These are phyloP conservation scores for Sarcophaga subvicina DNA, from an alignment of 2,888 invertebrate genomes.

Conservation along the genomic window DNA sequence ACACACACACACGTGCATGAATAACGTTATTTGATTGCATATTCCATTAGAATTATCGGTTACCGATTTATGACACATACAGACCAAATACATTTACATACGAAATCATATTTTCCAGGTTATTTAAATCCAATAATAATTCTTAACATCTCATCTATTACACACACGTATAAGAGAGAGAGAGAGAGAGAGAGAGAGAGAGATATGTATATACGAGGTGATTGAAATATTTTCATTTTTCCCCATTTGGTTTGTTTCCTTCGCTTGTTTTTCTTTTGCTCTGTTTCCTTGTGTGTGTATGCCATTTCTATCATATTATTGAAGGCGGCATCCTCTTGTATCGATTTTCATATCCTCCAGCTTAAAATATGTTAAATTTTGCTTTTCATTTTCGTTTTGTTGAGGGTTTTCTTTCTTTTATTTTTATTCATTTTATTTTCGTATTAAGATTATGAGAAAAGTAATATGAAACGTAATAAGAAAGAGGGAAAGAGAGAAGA, in stretches of 20 bases:
- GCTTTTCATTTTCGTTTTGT: neutral
- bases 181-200: neutral
- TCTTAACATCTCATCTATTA: constrained; percentile 24
- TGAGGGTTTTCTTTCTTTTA: neutral
- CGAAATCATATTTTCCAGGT: constrained; percentile 50
- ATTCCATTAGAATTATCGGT: constrained; percentile 49
- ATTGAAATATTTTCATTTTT: constrained; percentile 39
- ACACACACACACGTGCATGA: neutral
- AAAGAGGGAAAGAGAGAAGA: neutral
- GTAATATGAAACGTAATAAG: neutral
- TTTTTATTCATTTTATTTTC: neutral
- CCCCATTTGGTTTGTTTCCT: constrained; percentile 53
- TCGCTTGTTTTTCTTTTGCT: constrained; percentile 22
- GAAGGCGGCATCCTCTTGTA: constrained; percentile 61
- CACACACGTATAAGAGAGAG: neutral
- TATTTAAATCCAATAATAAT: constrained; percentile 62
- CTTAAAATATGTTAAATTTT: constrained; percentile 46
- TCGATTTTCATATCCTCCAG: constrained; percentile 67
- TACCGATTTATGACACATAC: neutral
- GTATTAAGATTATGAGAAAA: neutral
- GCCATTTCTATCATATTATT: constrained; percentile 57
- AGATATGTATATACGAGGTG: neutral
- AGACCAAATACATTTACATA: neutral
- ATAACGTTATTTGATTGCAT: constrained; percentile 1
- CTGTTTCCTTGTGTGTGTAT: neutral